Conservation (phyloP, 2,797 vertebrate species). For the Malurus leucopterus region DNA sequence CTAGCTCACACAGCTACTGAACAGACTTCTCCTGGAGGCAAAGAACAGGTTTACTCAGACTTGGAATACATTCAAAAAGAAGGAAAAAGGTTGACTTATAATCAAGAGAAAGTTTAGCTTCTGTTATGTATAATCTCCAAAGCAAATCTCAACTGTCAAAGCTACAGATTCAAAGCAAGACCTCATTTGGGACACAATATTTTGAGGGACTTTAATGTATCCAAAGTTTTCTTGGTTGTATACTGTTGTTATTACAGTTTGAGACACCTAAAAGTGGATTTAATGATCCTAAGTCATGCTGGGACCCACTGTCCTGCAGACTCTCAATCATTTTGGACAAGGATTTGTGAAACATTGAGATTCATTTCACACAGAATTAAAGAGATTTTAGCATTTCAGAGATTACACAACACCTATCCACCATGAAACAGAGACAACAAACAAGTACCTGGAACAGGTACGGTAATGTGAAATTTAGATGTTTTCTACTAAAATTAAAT, state of each 20-base stretch:
- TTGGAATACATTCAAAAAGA: neutral
- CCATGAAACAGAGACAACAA: neutral
- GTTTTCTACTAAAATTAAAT: neutral
- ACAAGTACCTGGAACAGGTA: fast-evolving
- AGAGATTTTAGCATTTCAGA: neutral
- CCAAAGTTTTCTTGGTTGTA: neutral
- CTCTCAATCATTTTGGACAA: neutral
- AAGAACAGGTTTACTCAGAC: neutral
- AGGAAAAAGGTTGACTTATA: neutral
- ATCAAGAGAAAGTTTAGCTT: neutral
- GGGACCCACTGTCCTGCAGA: neutral
- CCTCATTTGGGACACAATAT: neutral
- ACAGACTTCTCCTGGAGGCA: neutral
- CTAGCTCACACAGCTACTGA: neutral
- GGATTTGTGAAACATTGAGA: no score
- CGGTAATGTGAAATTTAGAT: neutral
- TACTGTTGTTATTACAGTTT: neutral
- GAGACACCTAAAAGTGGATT: neutral
- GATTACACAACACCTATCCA: neutral
- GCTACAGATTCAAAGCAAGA: neutral
- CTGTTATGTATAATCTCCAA: neutral
- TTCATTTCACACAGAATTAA: neutral
- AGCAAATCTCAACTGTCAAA: neutral
- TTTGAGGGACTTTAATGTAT: neutral
- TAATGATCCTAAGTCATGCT: neutral